Evolutionary conservation across 2,888 invertebrate species (phyloP).

Genomic region (Cataglyphis altisquamis): DNA sequence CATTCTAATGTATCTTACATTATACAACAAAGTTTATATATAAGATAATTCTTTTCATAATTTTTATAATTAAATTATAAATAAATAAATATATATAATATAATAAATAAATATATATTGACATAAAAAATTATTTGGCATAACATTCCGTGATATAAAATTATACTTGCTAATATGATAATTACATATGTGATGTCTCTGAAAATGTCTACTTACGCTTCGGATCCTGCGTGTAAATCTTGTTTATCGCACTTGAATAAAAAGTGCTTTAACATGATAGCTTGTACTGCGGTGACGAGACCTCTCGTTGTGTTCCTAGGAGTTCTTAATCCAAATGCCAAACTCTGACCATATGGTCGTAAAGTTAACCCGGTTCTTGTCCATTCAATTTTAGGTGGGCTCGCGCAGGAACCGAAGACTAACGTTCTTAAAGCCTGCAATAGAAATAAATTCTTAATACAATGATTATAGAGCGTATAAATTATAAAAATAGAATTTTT

Average conservation of each 20-base stretch:
- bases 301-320: slow-evolving; percentile 90
- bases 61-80: background rate
- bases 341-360: slow-evolving; percentile 88
- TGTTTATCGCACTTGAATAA: slow-evolving; percentile 87
- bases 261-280: slow-evolving; percentile 90
- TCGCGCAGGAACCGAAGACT: slow-evolving; percentile 90
- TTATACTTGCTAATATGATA: background rate
- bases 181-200: background rate
- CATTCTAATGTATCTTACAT: background rate
- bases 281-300: slow-evolving; percentile 90
- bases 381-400: slow-evolving; percentile 92
- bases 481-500: slow-evolving; percentile 8
- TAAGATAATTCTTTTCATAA: background rate
- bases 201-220: slow-evolving; percentile 85
- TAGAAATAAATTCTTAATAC: background rate
- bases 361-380: slow-evolving; percentile 90
- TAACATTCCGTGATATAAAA: background rate
- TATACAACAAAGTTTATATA: background rate
- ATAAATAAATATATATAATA: too few species aligned
- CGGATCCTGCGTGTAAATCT: slow-evolving; percentile 87
- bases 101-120: background rate
- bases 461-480: background rate
- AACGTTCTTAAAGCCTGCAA: slow-evolving; percentile 89
- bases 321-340: slow-evolving; percentile 90
- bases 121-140: background rate